phyloP scores from a whole-genome alignment of 2,888 invertebrate genomes.

The Meandrusa payeni region DNA sequence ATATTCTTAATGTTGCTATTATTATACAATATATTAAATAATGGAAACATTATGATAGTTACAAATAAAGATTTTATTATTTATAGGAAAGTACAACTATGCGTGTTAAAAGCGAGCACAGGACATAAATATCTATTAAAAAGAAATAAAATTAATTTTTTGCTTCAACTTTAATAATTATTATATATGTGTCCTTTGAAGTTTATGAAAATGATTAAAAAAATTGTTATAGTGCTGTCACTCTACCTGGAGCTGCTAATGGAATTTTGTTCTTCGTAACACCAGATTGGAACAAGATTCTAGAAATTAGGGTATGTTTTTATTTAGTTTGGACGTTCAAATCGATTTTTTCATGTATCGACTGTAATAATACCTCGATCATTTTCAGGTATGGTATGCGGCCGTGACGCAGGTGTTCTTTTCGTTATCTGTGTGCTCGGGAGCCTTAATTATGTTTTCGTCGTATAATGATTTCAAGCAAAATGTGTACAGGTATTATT shows the following conservation, averaged over 20 bases:
- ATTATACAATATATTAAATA: too few species aligned
- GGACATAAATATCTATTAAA: too few species aligned
- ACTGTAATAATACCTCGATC: background rate
- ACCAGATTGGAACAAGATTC: conserved; percentile 88
- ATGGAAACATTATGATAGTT: too few species aligned
- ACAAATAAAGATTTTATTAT: too few species aligned
- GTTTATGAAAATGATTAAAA: too few species aligned
- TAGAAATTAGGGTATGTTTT: conserved; percentile 81
- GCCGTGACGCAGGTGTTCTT: conserved; percentile 91
- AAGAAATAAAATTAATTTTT: too few species aligned
- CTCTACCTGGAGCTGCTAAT: conserved; percentile 85
- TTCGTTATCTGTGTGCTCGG: conserved; percentile 87
- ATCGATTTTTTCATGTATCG: background rate
- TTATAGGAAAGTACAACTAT: too few species aligned
- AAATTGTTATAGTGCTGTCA: conserved; percentile 71
- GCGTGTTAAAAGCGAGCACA: too few species aligned
- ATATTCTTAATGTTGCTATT: too few species aligned
- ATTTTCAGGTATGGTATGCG: conserved; percentile 86
- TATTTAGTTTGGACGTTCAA: background rate
- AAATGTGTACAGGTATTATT: conserved; percentile 83
- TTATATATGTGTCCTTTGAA: too few species aligned
- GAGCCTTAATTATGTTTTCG: conserved; percentile 85
- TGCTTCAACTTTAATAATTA: too few species aligned
- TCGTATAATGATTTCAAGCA: conserved; percentile 87
- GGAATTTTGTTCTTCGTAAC: conserved; percentile 90